Evolutionary conservation across 2,797 vertebrate genomes (phyloP).

Genomic region (Channallabes apus): DNA sequence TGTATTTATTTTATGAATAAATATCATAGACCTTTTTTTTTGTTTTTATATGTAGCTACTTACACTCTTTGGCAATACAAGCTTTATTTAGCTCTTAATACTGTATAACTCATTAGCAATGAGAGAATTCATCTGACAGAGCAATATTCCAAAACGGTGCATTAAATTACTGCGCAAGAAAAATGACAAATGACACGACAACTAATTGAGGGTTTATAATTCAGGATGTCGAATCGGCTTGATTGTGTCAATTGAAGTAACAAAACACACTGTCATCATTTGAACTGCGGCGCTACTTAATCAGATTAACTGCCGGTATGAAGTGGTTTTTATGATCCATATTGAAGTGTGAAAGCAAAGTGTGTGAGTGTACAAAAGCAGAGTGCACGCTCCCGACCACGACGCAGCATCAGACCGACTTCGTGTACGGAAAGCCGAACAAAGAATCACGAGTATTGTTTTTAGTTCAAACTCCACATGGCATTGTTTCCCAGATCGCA

Average conservation of each 20-base stretch:
- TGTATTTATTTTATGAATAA: background rate
- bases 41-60: background rate
- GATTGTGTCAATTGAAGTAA: slow-evolving; percentile 24
- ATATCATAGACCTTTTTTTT: background rate
- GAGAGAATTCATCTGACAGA: background rate
- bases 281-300: slow-evolving; percentile 14
- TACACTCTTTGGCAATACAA: background rate
- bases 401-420: background rate
- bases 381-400: background rate
- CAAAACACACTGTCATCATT: background rate
- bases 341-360: background rate
- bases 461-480: background rate
- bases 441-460: background rate
- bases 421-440: background rate
- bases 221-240: slow-evolving; percentile 7
- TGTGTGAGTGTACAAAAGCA: background rate
- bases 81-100: background rate
- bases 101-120: background rate
- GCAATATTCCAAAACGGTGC: background rate
- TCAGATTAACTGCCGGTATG: slow-evolving; percentile 14
- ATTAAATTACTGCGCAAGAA: background rate
- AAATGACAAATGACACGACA: slow-evolving; percentile 9
- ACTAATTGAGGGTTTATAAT: slow-evolving; percentile 15
- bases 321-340: slow-evolving; percentile 12
- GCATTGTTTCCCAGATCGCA: background rate